Conservation (phyloP, 2,888 invertebrate genomes). For the Agrochola lychnidis region DNA sequence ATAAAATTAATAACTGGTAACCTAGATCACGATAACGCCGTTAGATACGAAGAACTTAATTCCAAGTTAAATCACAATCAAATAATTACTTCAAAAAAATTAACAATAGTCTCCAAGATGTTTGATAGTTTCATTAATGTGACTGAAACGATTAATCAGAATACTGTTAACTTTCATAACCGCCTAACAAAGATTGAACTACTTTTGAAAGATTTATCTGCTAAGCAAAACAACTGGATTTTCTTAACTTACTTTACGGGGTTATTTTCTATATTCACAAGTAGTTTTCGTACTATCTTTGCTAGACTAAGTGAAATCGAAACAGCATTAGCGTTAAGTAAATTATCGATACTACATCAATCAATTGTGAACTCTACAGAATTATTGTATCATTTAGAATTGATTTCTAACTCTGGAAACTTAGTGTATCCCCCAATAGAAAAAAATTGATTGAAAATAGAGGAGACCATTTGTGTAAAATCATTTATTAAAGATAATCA, state of each 20-base stretch:
- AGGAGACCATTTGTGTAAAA: too few species aligned
- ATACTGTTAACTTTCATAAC: neutral
- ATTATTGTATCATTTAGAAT: too few species aligned
- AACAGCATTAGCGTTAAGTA: neutral
- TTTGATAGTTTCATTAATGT: conserved; percentile 2
- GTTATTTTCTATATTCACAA: conserved; percentile 5
- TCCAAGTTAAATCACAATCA: conserved; percentile 2
- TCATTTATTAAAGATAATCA: too few species aligned
- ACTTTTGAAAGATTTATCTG: neutral
- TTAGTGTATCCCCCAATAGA: too few species aligned
- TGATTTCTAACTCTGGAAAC: too few species aligned
- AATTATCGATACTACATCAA: too few species aligned
- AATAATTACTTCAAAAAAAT: neutral
- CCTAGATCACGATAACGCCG: too few species aligned
- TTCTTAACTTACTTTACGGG: neutral
- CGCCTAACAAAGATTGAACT: neutral
- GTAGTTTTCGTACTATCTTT: conserved; percentile 8
- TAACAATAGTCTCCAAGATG: neutral
- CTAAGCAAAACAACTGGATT: neutral
- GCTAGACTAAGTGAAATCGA: conserved; percentile 1
- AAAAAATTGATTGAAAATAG: too few species aligned
- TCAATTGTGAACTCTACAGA: too few species aligned
- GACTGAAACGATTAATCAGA: neutral
- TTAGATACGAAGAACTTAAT: too few species aligned
- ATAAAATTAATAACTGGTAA: conserved; percentile 5